Evolutionary conservation across 2,888 invertebrate species (phyloP).

Genomic region (Crossocerus cetratus): DNA sequence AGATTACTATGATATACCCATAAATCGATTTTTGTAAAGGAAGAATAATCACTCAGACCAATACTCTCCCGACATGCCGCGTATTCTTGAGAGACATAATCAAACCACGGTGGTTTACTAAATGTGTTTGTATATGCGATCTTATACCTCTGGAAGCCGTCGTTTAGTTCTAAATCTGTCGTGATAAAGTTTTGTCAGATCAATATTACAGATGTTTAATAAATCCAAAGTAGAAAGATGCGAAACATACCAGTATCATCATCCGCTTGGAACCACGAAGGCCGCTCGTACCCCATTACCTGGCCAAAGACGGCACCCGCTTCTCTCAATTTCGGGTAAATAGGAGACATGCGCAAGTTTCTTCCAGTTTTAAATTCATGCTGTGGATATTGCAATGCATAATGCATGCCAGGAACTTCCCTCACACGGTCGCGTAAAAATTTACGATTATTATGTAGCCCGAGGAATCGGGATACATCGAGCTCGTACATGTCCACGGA

Average conservation of each 20-base stretch:
- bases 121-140: slow-evolving; percentile 90
- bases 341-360: slow-evolving; percentile 95
- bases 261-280: slow-evolving; percentile 89
- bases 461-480: slow-evolving; percentile 93
- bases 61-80: slow-evolving; percentile 95
- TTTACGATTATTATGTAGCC: slow-evolving; percentile 95
- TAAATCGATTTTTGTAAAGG: slow-evolving; percentile 96
- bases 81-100: slow-evolving; percentile 91
- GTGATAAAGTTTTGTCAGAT: too few relatives aligned
- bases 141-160: slow-evolving; percentile 71
- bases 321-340: slow-evolving; percentile 93
- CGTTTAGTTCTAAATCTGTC: slow-evolving; percentile 50
- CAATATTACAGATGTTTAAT: not conserved
- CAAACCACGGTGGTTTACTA: slow-evolving; percentile 96
- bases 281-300: slow-evolving; percentile 98
- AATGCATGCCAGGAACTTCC: slow-evolving; percentile 94
- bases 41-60: slow-evolving; percentile 96
- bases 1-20: slow-evolving; percentile 86
- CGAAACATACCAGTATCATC: slow-evolving; percentile 75
- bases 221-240: slow-evolving; percentile 1
- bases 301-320: slow-evolving; percentile 97
- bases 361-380: slow-evolving; percentile 92
- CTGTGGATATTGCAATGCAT: slow-evolving; percentile 89
- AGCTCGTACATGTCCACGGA: slow-evolving; percentile 91
- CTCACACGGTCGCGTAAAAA: slow-evolving; percentile 93